These are phyloP conservation scores for Tenualosa ilisha DNA, from an alignment of 2,797 vertebrate genomes.

Conservation along the genomic window DNA sequence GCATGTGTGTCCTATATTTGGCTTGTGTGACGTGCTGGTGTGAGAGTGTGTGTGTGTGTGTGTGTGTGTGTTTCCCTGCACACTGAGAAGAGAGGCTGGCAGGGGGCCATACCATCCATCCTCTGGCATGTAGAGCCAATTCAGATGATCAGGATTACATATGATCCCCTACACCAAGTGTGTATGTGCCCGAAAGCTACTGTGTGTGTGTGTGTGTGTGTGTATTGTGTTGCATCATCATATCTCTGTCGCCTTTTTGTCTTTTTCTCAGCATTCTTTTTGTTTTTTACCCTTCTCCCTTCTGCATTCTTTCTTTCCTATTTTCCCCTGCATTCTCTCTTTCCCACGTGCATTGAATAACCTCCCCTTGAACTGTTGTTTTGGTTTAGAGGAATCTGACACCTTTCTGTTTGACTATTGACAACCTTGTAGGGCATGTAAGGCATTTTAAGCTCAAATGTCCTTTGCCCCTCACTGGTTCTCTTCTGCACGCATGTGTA, in stretches of 20 bases:
- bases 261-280: too few relatives aligned
- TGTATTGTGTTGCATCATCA: neutral
- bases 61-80: conserved; percentile 44
- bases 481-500: neutral
- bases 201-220: conserved; percentile 41
- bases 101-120: conserved; percentile 63
- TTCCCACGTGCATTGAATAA: neutral
- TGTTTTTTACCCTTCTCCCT: too few relatives aligned
- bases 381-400: conserved; percentile 9
- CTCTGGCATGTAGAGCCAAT: conserved; percentile 59
- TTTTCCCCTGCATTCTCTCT: neutral
- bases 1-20: conserved; percentile 42
- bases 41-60: conserved; percentile 29
- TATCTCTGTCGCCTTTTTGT: neutral
- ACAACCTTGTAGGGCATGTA: neutral
- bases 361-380: neutral
- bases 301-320: neutral
- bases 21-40: conserved; percentile 6
- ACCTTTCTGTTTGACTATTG: neutral
- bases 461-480: neutral
- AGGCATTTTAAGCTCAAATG: conserved; percentile 9
- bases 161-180: conserved; percentile 56
- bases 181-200: conserved; percentile 26
- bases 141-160: conserved; percentile 72
- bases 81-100: conserved; percentile 40